Evolutionary conservation across 1,140 invertebrate genomes (phyloP).

Genomic region (Orius laevigatus): DNA sequence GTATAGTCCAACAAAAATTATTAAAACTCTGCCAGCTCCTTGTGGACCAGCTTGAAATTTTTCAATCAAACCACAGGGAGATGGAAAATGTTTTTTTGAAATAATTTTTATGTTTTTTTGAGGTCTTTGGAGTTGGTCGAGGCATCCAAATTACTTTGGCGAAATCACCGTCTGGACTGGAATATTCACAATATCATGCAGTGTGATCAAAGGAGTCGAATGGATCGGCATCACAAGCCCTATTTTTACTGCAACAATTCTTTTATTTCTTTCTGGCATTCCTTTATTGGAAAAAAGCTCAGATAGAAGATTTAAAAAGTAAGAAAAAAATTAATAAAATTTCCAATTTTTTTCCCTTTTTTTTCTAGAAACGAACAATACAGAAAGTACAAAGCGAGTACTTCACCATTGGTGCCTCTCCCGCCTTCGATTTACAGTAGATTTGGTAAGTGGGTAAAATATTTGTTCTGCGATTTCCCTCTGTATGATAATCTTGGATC

Average conservation of each 20-base stretch:
- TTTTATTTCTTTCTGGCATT: constrained; percentile 76
- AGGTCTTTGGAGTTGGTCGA: constrained; percentile 76
- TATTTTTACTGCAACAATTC: constrained; percentile 72
- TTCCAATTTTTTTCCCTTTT: constrained; percentile 12
- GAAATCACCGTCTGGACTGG: constrained; percentile 91
- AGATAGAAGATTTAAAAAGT: constrained; percentile 76
- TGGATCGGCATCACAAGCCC: constrained; percentile 75
- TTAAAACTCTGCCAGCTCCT: neutral
- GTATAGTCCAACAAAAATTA: constrained; percentile 28
- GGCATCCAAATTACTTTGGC: constrained; percentile 92
- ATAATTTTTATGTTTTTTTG: constrained; percentile 19
- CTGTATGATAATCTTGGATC: constrained; percentile 60
- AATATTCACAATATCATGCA: constrained; percentile 75
- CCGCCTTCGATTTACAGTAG: constrained; percentile 68
- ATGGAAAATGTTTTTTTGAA: neutral
- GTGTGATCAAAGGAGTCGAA: constrained; percentile 63
- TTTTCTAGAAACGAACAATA: constrained; percentile 59
- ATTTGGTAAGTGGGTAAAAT: constrained; percentile 65
- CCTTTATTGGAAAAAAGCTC: constrained; percentile 67
- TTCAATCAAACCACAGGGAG: no score
- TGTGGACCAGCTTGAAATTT: no score
- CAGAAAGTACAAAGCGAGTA: constrained; percentile 67
- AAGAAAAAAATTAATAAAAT: constrained; percentile 27
- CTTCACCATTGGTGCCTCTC: constrained; percentile 73
- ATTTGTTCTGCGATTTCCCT: constrained; percentile 68